A percentile compares a stretch with the other conserved stretches of the same genome.
These are phyloP conservation scores for Eupithecia subumbrata DNA, from an alignment of 2,888 invertebrate genomes.

Conservation along the genomic window DNA sequence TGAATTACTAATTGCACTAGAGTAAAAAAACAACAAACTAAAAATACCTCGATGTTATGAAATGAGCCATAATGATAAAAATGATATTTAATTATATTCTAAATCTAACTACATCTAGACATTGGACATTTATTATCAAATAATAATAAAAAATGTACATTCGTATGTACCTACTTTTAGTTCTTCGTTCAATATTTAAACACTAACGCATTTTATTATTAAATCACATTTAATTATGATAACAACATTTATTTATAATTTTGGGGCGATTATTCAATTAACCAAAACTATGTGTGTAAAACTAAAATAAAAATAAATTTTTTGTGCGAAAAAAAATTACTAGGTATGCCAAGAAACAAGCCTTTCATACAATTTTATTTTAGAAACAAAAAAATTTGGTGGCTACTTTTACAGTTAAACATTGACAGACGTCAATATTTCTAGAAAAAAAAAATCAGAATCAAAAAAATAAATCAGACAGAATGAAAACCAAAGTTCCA, in stretches of 20 bases:
- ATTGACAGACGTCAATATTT: not conserved
- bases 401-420: not conserved
- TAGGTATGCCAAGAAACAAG: slow-evolving; percentile 1
- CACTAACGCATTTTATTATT: slow-evolving; percentile 46
- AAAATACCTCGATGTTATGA: slow-evolving; percentile 74
- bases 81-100: slow-evolving; percentile 12
- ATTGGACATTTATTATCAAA: slow-evolving; percentile 45
- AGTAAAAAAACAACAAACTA: slow-evolving; percentile 40
- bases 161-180: slow-evolving; percentile 55
- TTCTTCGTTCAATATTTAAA: slow-evolving; percentile 47
- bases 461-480: not conserved
- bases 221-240: slow-evolving; percentile 64
- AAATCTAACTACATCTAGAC: slow-evolving; percentile 31
- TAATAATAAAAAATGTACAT: slow-evolving; percentile 46
- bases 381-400: slow-evolving; percentile 26
- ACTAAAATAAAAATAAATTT: slow-evolving; percentile 29
- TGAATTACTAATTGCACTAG: slow-evolving; percentile 56
- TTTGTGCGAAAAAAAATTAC: slow-evolving; percentile 33
- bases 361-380: not conserved
- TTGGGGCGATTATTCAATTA: slow-evolving; percentile 35
- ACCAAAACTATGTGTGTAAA: slow-evolving; percentile 36
- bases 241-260: slow-evolving; percentile 44
- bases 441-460: not conserved
- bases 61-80: slow-evolving; percentile 65
- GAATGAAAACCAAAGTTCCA: slow-evolving; percentile 10